These are phyloP conservation scores for Mus spretus DNA, from an alignment of 2,797 vertebrate genomes.

Conservation along the genomic window DNA sequence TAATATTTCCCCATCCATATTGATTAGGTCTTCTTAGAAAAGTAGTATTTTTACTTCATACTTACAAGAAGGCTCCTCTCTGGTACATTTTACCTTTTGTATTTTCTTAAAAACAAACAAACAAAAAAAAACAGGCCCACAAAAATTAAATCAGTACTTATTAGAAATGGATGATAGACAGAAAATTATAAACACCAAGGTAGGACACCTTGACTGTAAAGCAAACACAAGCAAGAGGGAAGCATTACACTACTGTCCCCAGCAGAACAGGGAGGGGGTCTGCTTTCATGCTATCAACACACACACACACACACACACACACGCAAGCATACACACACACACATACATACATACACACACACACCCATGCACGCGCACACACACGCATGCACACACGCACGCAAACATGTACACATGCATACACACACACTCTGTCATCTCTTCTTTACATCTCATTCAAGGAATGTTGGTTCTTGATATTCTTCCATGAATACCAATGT, in stretches of 20 bases:
- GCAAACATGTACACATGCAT: not conserved
- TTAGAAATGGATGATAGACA: slow-evolving; percentile 77
- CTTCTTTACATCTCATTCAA: not conserved
- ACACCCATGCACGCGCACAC: no score
- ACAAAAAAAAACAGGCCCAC: slow-evolving; percentile 83
- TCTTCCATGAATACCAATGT: slow-evolving; percentile 52
- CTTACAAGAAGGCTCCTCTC: slow-evolving; percentile 84
- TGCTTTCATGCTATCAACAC: not conserved
- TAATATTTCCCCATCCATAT: slow-evolving; percentile 73
- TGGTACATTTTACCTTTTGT: slow-evolving; percentile 85
- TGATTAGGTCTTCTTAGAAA: slow-evolving; percentile 81
- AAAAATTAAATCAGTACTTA: slow-evolving; percentile 85
- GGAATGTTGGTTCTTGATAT: not conserved
- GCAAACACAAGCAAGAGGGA: slow-evolving; percentile 72
- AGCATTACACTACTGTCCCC: slow-evolving; percentile 16
- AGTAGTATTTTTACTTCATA: slow-evolving; percentile 83
- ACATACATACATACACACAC: fast-evolving
- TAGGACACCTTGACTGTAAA: slow-evolving; percentile 69
- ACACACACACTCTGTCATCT: not conserved
- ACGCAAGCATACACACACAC: not conserved
- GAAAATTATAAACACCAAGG: slow-evolving; percentile 78
- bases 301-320: not conserved
- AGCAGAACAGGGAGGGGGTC: not conserved
- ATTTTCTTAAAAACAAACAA: slow-evolving; percentile 85
- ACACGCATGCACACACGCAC: not conserved